Evolutionary conservation across 2,888 invertebrate species (phyloP).

Genomic region (Drosophila buzzatii): DNA sequence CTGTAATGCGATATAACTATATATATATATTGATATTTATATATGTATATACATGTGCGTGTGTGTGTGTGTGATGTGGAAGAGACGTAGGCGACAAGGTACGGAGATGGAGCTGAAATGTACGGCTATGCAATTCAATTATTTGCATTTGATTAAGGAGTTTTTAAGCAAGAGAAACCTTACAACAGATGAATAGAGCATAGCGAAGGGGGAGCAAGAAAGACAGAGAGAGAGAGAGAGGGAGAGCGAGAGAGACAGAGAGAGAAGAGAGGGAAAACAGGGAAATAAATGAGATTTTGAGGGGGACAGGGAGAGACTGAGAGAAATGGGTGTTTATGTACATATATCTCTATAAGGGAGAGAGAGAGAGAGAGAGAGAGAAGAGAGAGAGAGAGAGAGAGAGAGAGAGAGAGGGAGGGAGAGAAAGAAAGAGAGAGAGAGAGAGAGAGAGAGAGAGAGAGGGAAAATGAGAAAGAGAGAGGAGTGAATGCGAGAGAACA

Average conservation of each 20-base stretch:
- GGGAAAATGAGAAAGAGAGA: not conserved
- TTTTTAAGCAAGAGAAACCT: slow-evolving; percentile 2
- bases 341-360: not conserved
- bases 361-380: too few species aligned
- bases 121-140: slow-evolving; percentile 8
- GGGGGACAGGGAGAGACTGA: not conserved
- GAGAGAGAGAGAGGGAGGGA: not conserved
- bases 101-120: slow-evolving; percentile 9
- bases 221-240: not conserved
- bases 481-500: not conserved
- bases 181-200: not conserved
- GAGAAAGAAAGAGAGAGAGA: not conserved
- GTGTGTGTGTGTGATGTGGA: not conserved
- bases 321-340: not conserved
- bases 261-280: not conserved
- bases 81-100: not conserved
- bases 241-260: not conserved
- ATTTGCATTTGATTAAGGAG: slow-evolving; percentile 11
- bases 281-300: too few species aligned
- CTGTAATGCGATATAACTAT: slow-evolving; percentile 33
- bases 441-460: not conserved
- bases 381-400: not conserved
- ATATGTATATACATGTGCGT: too few species aligned
- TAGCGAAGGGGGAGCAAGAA: not conserved
- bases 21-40: not conserved